Base-by-base conservation (phyloP, 2,888 invertebrate genomes). In the Mesorhabditis spiculigera region DNA sequence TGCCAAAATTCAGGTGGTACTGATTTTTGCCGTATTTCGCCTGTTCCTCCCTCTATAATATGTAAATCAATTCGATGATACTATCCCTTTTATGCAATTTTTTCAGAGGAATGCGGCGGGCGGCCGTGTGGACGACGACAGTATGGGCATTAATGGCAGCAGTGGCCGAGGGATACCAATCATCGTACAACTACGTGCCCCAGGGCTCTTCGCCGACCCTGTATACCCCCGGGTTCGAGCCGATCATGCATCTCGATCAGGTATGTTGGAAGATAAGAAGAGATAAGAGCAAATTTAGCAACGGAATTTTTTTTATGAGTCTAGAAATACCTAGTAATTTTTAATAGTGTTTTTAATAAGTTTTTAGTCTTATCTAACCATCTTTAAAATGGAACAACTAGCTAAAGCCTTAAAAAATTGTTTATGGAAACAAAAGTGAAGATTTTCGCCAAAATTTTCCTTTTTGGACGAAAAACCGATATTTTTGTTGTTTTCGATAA, bases 161-260 rank as follows among this genome's bases (percentile, higher is more conserved):
- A 13, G 50, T 50, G 50, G 50, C 50, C 13, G 50, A 10, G 50
- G 50, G 8, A 10, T n/a, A n/a, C 41, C 13, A n/a, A 10, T 63
- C 63, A 8, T 13, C n/a, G 41, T 2, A 63, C 41, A 63, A 16
- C 68, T 78, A 78, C 64, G 76, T 76, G 63, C 78, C 78, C 16
- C 66, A 73, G 65, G 84, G 84, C 63, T 73, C 73, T 65, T 83
- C 81, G 70, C 82, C 84, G 63, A 76, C 82, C 45, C 77, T 84
- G 62, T 84, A 84, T 71, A 80, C 78, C 45, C 84, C 84, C 58
- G 84, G 84, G 64, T 80, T 79, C 68, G 84, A 84, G 69, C 83
- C 82, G 10, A 82, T 84, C 42, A 78, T 84, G 84, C 82, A 82
- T 67, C 73, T 81, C 58, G 81, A 80, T 68, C 80, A 79, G 72